These are phyloP conservation scores for Rhopalosiphum padi DNA, from an alignment of 1,140 invertebrate species.

Conservation along the genomic window DNA sequence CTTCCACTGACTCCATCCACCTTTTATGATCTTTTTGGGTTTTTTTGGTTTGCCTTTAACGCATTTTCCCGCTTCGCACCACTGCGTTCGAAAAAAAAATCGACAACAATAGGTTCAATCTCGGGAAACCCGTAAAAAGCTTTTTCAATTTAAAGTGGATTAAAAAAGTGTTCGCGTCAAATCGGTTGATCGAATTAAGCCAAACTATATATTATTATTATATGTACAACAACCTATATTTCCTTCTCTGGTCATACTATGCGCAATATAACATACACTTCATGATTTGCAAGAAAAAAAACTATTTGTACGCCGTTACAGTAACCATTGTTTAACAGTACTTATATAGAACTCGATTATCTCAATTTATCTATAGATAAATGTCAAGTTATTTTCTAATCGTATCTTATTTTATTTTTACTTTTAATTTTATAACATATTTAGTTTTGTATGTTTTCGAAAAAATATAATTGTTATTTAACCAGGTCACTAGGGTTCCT, in stretches of 20 bases:
- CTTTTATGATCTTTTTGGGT: conserved; percentile 63
- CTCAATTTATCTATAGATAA: background rate
- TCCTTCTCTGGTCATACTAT: background rate
- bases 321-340: no score
- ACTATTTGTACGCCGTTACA: background rate
- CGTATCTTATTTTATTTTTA: background rate
- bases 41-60: conserved; percentile 59
- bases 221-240: background rate
- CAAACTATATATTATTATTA: background rate
- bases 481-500: no score
- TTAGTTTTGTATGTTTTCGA: background rate
- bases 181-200: conserved; percentile 48
- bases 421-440: background rate
- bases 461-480: background rate
- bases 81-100: conserved; percentile 56
- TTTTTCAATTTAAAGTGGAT: conserved; percentile 48
- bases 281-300: background rate
- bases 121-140: conserved; percentile 27
- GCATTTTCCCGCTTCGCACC: conserved; percentile 56
- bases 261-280: background rate
- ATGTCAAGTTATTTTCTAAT: background rate
- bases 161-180: conserved; percentile 36
- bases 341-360: no score
- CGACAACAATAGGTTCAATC: conserved; percentile 36
- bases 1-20: conserved; percentile 72